Conservation (phyloP, 2,113 vertebrate genomes). For the Tenebrosternarchus preto region DNA sequence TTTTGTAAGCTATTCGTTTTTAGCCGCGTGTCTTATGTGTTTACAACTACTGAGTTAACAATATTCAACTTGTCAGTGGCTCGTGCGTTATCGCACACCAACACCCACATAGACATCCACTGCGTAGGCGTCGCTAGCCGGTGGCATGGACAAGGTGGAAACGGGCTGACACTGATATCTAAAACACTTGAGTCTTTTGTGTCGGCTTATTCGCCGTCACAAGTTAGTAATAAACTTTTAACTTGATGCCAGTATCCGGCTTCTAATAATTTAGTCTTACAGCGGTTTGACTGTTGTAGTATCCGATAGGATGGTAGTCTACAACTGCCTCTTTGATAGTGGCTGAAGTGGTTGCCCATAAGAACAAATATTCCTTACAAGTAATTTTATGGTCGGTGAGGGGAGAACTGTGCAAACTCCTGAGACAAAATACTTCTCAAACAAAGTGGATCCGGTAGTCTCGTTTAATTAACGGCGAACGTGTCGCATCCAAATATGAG, state of each 20-base stretch:
- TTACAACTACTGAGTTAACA: conserved; percentile 36
- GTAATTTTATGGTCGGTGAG: background rate
- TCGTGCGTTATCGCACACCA: conserved; percentile 49
- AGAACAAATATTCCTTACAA: background rate
- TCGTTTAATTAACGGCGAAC: background rate
- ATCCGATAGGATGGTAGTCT: background rate
- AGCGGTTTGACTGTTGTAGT: background rate
- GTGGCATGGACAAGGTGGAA: conserved; percentile 9
- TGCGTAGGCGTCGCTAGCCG: conserved; percentile 41
- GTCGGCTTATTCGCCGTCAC: background rate
- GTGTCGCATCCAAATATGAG: background rate
- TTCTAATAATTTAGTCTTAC: background rate
- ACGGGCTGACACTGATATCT: background rate
- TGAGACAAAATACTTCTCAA: background rate
- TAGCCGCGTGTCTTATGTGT: conserved; percentile 19
- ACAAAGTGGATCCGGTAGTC: background rate
- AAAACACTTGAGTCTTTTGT: background rate
- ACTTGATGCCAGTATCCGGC: background rate
- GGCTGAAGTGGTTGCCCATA: background rate
- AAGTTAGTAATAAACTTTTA: background rate
- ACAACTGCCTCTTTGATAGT: background rate
- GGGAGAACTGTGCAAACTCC: background rate
- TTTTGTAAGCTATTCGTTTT: background rate
- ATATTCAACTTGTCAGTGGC: conserved; percentile 34
- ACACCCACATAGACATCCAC: conserved; percentile 41